Base-by-base conservation (phyloP, 2,113 vertebrate species). In the Paracyprichromis sp. region DNA sequence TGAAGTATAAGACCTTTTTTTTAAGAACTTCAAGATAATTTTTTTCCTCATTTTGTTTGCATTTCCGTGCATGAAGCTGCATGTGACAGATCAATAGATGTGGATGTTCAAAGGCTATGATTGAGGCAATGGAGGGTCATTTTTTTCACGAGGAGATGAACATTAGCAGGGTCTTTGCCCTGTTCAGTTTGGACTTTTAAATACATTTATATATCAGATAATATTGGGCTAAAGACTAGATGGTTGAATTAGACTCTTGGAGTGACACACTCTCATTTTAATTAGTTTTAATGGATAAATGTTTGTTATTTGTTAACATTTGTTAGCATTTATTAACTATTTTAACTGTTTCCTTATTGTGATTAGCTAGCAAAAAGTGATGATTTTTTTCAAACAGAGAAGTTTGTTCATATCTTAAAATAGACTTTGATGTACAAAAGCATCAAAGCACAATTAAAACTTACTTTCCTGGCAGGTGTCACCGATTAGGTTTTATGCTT, bases 11-110 rank as follows among this genome's bases (percentile, higher is more conserved):
- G 26, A 78, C 1, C 6, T 31, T 34, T n/a, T 78, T 26, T 7
- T 26, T 6, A 40, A 69, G 19, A 40, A 40, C 2, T 56, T 45
- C 17, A 7, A 36, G 24, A 81, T 26, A 2, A n/a, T 19, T 19
- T 36, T 24, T 47, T 80, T 38, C 57, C 7, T 61, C 2, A 14
- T 34, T 87, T 34, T 83, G 16, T 88, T 53, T 87, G 54, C 26
- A 5, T 80, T 85, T 21, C 34, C 26, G 31, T 89, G 89, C 91
- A 94, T 93, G 89, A 90, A 7, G 17, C 4, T 92, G 93, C 92
- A 93, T 93, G 92, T 38, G 34, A 63, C 36, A 16, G 26, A 86
- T 26, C 3, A 19, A 21, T 1, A 24, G 21, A 73, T 43, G 3
- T 38, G 5, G 5, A 19, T 9, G 16, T 8, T 66, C 76, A 83